Conservation (phyloP, 1,140 invertebrate species). For the Meteorus sp. region DNA sequence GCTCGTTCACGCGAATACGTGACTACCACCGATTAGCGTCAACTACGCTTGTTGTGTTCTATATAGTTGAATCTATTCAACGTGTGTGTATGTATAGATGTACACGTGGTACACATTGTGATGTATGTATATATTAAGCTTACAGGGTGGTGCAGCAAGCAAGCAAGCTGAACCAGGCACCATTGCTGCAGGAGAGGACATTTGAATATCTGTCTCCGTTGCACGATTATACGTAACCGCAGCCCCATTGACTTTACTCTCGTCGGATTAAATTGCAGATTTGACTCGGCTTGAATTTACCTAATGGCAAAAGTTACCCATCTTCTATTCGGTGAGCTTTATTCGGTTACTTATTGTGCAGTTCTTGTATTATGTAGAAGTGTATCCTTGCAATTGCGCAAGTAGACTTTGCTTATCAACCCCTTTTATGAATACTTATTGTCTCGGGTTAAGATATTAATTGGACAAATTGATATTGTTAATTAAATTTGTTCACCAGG, state of each 20-base stretch:
- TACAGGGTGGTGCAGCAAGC: not conserved
- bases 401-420: too few relatives aligned
- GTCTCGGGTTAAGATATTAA: too few relatives aligned
- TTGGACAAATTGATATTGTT: too few relatives aligned
- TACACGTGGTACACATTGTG: not conserved
- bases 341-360: not conserved
- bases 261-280: conserved; percentile 34
- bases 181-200: conserved; percentile 15
- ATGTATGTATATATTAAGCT: not conserved
- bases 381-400: too few relatives aligned
- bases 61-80: conserved; percentile 16
- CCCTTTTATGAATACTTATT: too few relatives aligned
- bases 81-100: too few relatives aligned
- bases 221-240: conserved; percentile 36
- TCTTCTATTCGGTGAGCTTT: not conserved
- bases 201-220: conserved; percentile 34
- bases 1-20: conserved; percentile 31
- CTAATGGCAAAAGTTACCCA: conserved; percentile 31
- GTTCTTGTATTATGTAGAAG: too few relatives aligned
- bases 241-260: conserved; percentile 33
- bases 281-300: conserved; percentile 32
- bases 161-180: not conserved
- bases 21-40: conserved; percentile 29
- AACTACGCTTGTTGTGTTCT: conserved; percentile 7
- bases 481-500: too few relatives aligned